Evolutionary conservation across 1,140 invertebrate species (phyloP).

Genomic region (Babylonia areolata): DNA sequence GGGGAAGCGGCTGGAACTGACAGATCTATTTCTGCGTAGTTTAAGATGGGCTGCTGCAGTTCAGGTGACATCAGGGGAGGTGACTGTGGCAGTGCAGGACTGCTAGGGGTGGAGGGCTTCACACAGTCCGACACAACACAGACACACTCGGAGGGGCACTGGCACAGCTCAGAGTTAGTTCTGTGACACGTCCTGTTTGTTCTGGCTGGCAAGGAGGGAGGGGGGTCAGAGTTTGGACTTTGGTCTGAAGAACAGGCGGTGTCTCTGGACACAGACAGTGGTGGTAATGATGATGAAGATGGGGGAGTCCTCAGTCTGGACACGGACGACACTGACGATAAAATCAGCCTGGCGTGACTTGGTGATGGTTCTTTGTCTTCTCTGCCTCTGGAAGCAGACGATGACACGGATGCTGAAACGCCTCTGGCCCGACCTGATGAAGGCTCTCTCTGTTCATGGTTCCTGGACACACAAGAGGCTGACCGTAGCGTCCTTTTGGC

Average conservation of each 20-base stretch:
- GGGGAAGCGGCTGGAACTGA: slow-evolving; percentile 6
- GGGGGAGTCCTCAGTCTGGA: not conserved
- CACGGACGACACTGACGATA: not conserved
- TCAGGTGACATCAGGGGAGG: slow-evolving; percentile 40
- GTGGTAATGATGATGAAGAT: not conserved
- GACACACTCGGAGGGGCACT: not conserved
- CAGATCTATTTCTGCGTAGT: slow-evolving; percentile 71
- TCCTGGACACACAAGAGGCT: not conserved
- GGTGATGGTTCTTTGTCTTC: not conserved
- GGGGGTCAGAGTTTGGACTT: not conserved
- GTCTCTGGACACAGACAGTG: not conserved
- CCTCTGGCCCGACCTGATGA: not conserved
- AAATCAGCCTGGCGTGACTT: not conserved
- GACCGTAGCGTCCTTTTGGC: not conserved
- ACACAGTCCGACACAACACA: slow-evolving; percentile 40
- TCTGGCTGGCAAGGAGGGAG: not conserved
- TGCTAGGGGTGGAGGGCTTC: slow-evolving; percentile 57
- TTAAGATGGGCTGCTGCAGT: slow-evolving; percentile 61
- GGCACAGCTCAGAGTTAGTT: slow-evolving; percentile 20
- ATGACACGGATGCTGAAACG: too few species aligned
- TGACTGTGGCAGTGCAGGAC: slow-evolving; percentile 45
- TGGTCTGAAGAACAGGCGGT: not conserved
- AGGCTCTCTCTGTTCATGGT: not conserved
- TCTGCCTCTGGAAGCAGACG: too few species aligned
- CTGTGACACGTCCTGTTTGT: not conserved